Conservation (phyloP, 2,888 invertebrate species). For the Tinea pellionella region DNA sequence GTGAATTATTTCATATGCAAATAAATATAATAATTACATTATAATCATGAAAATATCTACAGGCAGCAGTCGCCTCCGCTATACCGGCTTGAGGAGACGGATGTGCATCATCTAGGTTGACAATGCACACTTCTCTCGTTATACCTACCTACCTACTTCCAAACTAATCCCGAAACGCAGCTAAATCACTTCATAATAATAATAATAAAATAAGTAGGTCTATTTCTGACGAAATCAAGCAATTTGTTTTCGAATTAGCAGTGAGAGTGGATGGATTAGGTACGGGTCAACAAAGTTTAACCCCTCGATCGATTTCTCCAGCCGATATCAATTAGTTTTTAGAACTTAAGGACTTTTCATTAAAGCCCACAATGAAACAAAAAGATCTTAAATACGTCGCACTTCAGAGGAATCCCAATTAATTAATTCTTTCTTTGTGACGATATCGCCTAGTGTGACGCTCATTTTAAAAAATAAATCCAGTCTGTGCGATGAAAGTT, state of each 20-base stretch:
- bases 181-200: too few relatives aligned
- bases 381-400: not conserved
- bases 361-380: constrained; percentile 2
- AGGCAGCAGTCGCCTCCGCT: too few relatives aligned
- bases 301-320: not conserved
- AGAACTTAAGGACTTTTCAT: not conserved
- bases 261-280: not conserved
- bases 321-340: not conserved
- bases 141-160: too few relatives aligned
- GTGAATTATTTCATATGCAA: too few relatives aligned
- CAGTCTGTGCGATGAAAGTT: too few relatives aligned
- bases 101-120: too few relatives aligned
- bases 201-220: too few relatives aligned
- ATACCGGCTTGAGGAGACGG: too few relatives aligned
- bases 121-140: too few relatives aligned
- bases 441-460: not conserved
- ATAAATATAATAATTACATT: too few relatives aligned
- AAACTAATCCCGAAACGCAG: too few relatives aligned
- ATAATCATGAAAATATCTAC: too few relatives aligned
- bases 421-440: not conserved
- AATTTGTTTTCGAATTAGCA: not conserved
- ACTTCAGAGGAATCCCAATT: not conserved
- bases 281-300: not conserved
- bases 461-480: not conserved
- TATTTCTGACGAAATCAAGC: not conserved